phyloP scores from a whole-genome alignment of 2,113 vertebrate species.

The Gavialis gangeticus region DNA sequence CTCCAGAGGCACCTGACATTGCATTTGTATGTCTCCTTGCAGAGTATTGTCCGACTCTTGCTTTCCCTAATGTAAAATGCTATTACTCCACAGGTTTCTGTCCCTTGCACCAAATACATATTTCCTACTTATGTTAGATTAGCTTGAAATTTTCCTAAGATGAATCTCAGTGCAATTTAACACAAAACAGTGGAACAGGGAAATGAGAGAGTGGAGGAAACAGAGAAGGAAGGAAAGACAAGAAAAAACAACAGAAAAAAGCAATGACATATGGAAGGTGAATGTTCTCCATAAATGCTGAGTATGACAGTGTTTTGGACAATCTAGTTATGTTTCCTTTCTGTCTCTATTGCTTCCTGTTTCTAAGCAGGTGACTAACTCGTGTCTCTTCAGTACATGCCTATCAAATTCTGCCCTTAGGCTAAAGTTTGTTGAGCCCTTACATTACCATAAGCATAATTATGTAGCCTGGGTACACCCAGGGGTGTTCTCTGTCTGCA shows the following conservation, averaged over 20 bases:
- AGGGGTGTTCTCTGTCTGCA: neutral
- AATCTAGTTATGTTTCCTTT: neutral
- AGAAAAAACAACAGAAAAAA: neutral
- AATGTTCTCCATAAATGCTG: neutral
- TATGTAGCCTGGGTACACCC: accelerated
- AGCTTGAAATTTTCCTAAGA: neutral
- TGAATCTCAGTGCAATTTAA: neutral
- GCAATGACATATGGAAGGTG: neutral
- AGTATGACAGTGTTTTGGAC: neutral
- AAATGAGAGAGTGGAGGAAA: neutral
- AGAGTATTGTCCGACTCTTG: neutral
- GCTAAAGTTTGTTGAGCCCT: neutral
- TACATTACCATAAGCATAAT: neutral
- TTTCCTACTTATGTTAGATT: neutral
- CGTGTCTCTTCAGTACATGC: neutral
- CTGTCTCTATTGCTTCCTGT: neutral
- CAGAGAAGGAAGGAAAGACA: neutral
- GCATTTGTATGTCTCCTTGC: neutral
- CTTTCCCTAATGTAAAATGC: neutral
- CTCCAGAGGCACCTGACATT: neutral
- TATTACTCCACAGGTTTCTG: no score
- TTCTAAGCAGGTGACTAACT: neutral
- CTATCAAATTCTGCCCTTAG: neutral
- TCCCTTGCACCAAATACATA: neutral
- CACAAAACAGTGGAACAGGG: neutral